Base-by-base conservation (phyloP, 2,888 invertebrate genomes). In the Lithophane ornitopus region DNA sequence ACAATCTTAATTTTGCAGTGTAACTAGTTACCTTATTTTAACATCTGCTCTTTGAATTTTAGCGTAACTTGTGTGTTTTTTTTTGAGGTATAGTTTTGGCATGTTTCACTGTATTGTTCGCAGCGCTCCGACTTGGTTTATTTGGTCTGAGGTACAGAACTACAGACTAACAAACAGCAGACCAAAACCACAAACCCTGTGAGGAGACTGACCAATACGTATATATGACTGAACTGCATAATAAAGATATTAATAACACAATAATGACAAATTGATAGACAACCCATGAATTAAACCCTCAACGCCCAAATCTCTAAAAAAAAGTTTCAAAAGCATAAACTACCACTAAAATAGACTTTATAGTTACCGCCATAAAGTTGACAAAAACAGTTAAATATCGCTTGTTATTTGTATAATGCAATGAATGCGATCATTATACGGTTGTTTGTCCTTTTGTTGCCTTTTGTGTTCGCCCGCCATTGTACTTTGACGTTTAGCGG, bases 401-500 rank as follows among this genome's bases (percentile, higher is more conserved):
- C 79, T 88, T 86, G 89, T 89, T 80, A 82, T 81, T 85, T 87
- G 86, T 86, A 91, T 91, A 94, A 93, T 93, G 90, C 92, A 89
- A 91, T 94, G 93, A 95, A 95, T 95, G 82, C 85, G 92, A 92
- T 95, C 94, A 95, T 95, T 95, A 96, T 89, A 95, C 93, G 95
- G 91, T 94, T 95, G 94, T 96, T 95, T 95, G 95, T 91, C 85
- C 91, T 91, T 92, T 93, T 95, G 94, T 94, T 94, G 80, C 73
- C 89, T 90, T 92, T 94, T 94, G 92, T 92, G 87, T 87, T 89
- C 87, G 85, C 88, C 90, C 89, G 89, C 92, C 90, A 89, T 94
- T 95, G 94, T 94, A 86, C 86, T 87, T 80, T 91, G 92, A 92
- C 92, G 91, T 94, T 94, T 94, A 93, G 94, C 90, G 93, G 95